phyloP scores from a whole-genome alignment of 2,113 vertebrate genomes.

The Otolemur garnettii region DNA sequence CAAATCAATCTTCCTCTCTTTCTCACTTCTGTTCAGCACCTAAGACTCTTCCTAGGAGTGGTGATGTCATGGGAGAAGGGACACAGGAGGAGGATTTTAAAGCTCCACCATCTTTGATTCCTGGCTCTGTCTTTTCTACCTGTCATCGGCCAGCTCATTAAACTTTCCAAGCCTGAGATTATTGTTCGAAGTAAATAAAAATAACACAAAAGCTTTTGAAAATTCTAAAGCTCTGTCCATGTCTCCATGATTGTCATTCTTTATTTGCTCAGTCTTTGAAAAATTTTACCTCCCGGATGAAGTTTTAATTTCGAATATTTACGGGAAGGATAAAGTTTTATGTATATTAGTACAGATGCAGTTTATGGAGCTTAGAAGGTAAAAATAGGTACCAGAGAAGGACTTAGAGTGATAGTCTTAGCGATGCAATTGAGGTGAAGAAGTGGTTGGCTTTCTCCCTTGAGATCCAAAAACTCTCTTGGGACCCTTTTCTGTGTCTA shows the following conservation, averaged over 20 bases:
- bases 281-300: constrained; percentile 54
- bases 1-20: not conserved
- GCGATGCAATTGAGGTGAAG: not conserved
- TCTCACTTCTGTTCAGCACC: not conserved
- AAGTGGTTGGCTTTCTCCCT: not conserved
- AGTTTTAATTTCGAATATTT: constrained; percentile 62
- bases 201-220: not conserved
- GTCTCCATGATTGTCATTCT: constrained; percentile 50
- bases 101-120: not conserved
- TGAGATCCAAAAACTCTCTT: not conserved
- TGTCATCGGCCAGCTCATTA: not conserved
- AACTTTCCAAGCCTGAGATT: not conserved
- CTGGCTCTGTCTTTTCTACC: not conserved
- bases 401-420: constrained; percentile 37
- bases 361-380: not conserved
- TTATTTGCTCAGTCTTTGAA: constrained; percentile 39
- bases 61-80: not conserved
- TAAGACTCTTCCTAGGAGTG: not conserved
- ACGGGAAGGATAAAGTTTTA: constrained; percentile 2
- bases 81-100: not conserved
- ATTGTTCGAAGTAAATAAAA: constrained; percentile 55
- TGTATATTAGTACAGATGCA: not conserved
- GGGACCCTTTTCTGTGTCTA: not conserved
- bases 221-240: constrained; percentile 36
- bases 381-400: constrained; percentile 18